Evolutionary conservation across 1,140 invertebrate genomes (phyloP).

Genomic region (Brachionus rubens): DNA sequence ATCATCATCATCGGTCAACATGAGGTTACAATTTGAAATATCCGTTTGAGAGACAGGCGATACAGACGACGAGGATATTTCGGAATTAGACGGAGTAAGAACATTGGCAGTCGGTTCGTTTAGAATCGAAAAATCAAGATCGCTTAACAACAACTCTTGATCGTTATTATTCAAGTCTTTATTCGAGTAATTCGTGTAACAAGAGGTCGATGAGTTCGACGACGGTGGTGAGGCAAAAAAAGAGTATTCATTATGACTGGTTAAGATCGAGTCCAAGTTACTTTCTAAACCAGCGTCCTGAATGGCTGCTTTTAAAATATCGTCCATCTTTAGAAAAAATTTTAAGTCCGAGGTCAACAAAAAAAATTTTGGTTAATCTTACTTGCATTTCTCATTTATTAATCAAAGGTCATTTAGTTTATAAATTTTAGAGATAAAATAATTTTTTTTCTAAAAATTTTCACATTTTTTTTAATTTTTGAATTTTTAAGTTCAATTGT

Average conservation of each 20-base stretch:
- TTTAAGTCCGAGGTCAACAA: background rate
- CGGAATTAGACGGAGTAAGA: background rate
- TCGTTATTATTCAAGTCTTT: slow-evolving; percentile 27
- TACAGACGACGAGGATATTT: background rate
- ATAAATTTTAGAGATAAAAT: background rate
- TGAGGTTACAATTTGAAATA: background rate
- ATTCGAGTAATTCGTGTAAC: slow-evolving; percentile 2
- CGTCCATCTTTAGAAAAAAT: slow-evolving; percentile 35
- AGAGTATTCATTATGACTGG: background rate
- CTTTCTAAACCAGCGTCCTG: slow-evolving; percentile 31
- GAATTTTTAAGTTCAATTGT: too few relatives aligned
- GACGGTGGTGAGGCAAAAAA: slow-evolving; percentile 17
- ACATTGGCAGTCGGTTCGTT: slow-evolving; percentile 12
- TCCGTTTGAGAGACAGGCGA: background rate
- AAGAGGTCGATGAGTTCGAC: background rate
- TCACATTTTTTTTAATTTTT: too few relatives aligned
- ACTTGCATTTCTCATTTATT: slow-evolving; percentile 34
- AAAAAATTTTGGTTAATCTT: background rate
- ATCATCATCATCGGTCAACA: slow-evolving; percentile 1
- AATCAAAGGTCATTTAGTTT: too few relatives aligned
- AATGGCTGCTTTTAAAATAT: slow-evolving; percentile 46
- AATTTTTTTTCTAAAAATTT: background rate
- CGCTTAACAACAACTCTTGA: slow-evolving; percentile 12
- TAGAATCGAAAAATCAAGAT: slow-evolving; percentile 24
- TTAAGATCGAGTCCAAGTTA: slow-evolving; percentile 17